Percentiles rank a stretch among this genome's conserved stretches.
Conservation (phyloP, 2,113 vertebrate species). For the Aegotheles bennettii region DNA sequence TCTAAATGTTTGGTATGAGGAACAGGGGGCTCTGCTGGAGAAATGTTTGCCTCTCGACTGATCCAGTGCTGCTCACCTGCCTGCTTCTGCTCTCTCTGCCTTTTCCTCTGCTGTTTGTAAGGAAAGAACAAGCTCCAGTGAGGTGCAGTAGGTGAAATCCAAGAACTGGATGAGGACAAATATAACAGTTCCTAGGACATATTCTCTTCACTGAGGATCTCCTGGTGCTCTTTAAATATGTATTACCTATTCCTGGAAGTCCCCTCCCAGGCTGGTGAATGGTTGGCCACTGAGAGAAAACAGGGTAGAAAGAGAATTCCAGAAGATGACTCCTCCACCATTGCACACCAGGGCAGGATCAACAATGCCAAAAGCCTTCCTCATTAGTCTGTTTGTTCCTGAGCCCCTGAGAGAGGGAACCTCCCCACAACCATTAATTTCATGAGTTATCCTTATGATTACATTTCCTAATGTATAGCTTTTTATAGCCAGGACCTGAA, state of each 20-base stretch:
- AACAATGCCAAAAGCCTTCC: not conserved
- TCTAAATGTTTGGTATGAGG: not conserved
- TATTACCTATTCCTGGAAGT: not conserved
- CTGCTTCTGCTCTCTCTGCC: not conserved
- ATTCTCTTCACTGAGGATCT: not conserved
- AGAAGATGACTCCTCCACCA: not conserved
- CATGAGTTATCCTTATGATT: not conserved
- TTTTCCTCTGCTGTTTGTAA: not conserved
- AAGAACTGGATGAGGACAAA: not conserved
- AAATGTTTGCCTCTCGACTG: not conserved
- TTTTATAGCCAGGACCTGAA: not conserved
- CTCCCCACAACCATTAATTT: not conserved
- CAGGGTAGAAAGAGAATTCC: not conserved
- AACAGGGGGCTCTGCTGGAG: not conserved
- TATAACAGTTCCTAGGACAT: not conserved
- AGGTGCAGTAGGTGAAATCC: not conserved
- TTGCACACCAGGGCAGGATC: not conserved
- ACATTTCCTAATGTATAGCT: not conserved
- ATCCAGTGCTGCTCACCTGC: not conserved
- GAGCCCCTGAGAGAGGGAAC: not conserved
- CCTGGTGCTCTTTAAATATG: not conserved
- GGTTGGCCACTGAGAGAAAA: not conserved
- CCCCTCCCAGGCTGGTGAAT: not conserved
- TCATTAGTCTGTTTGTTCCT: not conserved
- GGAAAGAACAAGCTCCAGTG: not conserved